Evolutionary conservation across 2,888 invertebrate species (phyloP).

Genomic region (Megaustenia siamemsis): DNA sequence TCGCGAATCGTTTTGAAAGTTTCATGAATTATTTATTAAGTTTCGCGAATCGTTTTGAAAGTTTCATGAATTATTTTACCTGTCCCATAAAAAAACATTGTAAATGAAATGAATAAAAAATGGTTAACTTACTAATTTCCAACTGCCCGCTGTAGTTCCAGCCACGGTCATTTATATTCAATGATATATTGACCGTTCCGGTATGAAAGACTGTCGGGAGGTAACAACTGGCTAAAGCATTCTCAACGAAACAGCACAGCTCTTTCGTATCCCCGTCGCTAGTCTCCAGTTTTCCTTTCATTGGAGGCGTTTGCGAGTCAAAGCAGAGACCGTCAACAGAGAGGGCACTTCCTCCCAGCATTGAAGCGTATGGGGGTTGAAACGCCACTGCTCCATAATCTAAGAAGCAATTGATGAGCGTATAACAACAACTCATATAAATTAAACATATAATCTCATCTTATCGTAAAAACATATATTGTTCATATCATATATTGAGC

Average conservation of each 20-base stretch:
- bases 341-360: slow-evolving; percentile 67
- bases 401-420: background rate
- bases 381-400: slow-evolving; percentile 48
- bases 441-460: background rate
- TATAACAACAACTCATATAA: background rate
- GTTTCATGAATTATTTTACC: too few relatives aligned
- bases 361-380: slow-evolving; percentile 59
- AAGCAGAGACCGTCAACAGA: slow-evolving; percentile 68
- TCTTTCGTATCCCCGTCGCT: background rate
- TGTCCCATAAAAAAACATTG: too few relatives aligned
- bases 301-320: slow-evolving; percentile 1
- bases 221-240: slow-evolving; percentile 60
- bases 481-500: background rate
- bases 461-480: background rate
- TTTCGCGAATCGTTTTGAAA: too few relatives aligned
- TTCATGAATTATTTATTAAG: too few relatives aligned
- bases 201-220: slow-evolving; percentile 66
- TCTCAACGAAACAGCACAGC: slow-evolving; percentile 22
- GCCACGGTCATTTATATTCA: slow-evolving; percentile 55
- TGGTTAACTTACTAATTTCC: slow-evolving; percentile 37
- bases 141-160: slow-evolving; percentile 62
- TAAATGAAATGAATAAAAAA: background rate
- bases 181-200: slow-evolving; percentile 58
- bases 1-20: too few relatives aligned
- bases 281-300: slow-evolving; percentile 7